Evolutionary conservation across 2,797 vertebrate genomes (phyloP), one percentile per base, ranked within the genome.

Genomic region (Cossypha polioptera): DNA sequence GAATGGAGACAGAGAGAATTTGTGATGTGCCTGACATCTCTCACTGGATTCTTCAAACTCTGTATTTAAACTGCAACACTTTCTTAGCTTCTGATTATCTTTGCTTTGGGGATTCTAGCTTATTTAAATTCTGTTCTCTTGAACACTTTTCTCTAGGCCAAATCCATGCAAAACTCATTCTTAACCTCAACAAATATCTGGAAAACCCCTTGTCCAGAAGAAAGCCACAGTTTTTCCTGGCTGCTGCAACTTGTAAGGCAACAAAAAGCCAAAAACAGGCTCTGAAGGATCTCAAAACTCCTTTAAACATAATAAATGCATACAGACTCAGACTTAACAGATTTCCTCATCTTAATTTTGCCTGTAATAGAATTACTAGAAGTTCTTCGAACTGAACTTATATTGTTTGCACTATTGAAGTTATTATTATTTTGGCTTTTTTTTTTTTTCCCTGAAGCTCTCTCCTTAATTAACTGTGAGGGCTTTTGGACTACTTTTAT

Each of bases 31-130:
- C 61, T 86, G 53, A 86, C 42, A 51, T 91, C 61, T 91, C 72
- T 91, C 67, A 47, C 28, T 86, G 61, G 50, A 77, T 86, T 95
- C 92, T 92, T 90, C 47, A 71, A 91, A 67, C 17, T 88, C 79
- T 9, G 1, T 67, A 25, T 83, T 76, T 83, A 92, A 82, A 80
- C n/a, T n/a, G 33, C 53, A 90, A 74, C 57, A 58, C 28, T 86
- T 94, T 61, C 57, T 94, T 61, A 68, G 33, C 31, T 67, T 63
- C 61, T 65, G 66, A 88, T 92, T 90, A 77, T 91, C 42, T 88
- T 80, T 92, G 61, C 65, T 91, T 92, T 82, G 54, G 57, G n/a
- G 42, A 72, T 94, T 77, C 25, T 61, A 85, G 43, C 29, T 91
- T 76, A 76, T 82, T 89, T 82, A 87, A 85, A 92, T 86, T 86